Percentiles rank a stretch among this genome's conserved stretches.
Conservation (phyloP, 2,113 vertebrate genomes). For the Silurus asotus region DNA sequence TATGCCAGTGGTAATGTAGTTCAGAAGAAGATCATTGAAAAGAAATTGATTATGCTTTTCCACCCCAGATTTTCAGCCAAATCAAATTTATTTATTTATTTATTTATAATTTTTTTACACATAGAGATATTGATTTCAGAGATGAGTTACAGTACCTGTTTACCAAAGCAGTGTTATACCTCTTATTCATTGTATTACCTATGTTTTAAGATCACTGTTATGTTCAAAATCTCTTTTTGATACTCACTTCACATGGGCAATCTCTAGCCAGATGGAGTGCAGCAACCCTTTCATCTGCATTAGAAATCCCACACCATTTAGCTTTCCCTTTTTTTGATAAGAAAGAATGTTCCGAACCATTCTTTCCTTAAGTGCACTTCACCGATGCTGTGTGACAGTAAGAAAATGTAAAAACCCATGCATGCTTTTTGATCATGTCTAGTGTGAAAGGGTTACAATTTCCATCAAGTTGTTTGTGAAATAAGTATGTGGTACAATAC, state of each 20-base stretch:
- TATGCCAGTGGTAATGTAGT: conserved; percentile 1
- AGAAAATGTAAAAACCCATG: conserved; percentile 5
- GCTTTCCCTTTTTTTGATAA: conserved; percentile 4
- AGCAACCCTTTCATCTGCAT: conserved; percentile 26
- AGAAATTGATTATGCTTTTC: background rate
- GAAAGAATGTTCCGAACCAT: conserved; percentile 1
- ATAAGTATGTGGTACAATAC: background rate
- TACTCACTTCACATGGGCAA: conserved; percentile 18
- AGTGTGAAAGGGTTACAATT: background rate
- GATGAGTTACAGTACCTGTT: background rate
- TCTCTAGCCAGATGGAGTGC: background rate
- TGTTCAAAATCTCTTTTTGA: conserved; percentile 19
- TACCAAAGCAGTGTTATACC: background rate
- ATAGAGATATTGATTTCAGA: background rate
- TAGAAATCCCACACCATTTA: conserved; percentile 35
- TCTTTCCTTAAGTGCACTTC: background rate
- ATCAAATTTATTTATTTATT: background rate
- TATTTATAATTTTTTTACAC: background rate
- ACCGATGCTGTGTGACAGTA: conserved; percentile 13
- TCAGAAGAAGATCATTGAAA: conserved; percentile 1
- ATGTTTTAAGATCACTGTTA: conserved; percentile 8
- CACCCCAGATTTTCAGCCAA: background rate
- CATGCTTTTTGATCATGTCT: background rate
- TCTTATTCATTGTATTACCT: background rate
- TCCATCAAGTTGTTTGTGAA: conserved; percentile 16